A percentile compares a stretch with the other conserved stretches of the same genome.
These are phyloP conservation scores for Setipinna tenuifilis DNA, from an alignment of 2,797 vertebrate species.

Conservation along the genomic window DNA sequence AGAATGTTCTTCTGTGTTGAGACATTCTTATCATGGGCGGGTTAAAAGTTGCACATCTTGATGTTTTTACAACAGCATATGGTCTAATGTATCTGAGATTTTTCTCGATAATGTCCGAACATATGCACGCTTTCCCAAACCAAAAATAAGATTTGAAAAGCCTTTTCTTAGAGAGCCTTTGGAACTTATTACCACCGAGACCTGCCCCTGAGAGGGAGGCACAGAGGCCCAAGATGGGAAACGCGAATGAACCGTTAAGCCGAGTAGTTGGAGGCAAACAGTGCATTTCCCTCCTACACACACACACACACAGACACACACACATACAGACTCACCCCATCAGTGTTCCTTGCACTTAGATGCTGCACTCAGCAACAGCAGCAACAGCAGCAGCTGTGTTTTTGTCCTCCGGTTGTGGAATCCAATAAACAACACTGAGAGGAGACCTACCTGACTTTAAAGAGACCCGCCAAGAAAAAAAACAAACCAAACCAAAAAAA, in stretches of 20 bases:
- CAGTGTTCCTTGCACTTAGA: background rate
- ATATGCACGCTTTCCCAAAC: constrained; percentile 5
- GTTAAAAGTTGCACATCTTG: constrained; percentile 10
- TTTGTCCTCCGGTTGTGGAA: constrained; percentile 27
- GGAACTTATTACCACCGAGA: background rate
- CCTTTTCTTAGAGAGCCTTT: background rate
- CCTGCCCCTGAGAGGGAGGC: background rate
- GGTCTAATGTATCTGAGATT: constrained; percentile 16
- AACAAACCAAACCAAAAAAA: background rate
- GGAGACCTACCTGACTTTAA: constrained; percentile 43
- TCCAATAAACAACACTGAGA: constrained; percentile 41
- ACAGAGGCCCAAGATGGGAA: background rate
- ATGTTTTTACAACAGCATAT: constrained; percentile 14
- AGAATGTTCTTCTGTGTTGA: background rate
- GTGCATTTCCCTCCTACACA: background rate
- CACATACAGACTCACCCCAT: background rate
- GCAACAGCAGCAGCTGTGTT: background rate
- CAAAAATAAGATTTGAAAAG: constrained; percentile 24
- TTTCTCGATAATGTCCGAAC: background rate
- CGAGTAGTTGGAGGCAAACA: background rate
- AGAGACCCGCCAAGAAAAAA: background rate
- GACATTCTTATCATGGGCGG: constrained; percentile 16
- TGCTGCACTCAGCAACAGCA: background rate
- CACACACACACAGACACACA: no score
- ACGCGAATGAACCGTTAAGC: constrained; percentile 6